Evolutionary conservation across 2,888 invertebrate genomes (phyloP).

Genomic region (Parascotia fuliginaria): DNA sequence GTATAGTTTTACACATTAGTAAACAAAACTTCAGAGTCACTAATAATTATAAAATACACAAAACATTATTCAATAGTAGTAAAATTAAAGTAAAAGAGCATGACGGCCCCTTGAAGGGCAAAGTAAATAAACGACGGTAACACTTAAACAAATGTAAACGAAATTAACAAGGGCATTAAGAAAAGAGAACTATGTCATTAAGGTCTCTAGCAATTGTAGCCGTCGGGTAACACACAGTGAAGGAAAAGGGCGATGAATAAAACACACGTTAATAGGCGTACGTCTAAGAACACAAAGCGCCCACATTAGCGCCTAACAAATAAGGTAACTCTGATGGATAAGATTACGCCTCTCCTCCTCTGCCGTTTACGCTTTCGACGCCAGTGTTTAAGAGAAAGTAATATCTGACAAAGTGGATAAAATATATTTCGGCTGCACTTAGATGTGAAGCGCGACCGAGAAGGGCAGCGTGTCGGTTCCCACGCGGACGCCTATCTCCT

Average conservation of each 20-base stretch:
- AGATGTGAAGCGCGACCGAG: conserved; percentile 66
- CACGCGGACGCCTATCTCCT: conserved; percentile 78
- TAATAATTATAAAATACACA: conserved; percentile 3
- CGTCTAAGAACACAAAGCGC: conserved; percentile 67
- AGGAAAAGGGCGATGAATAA: conserved; percentile 75
- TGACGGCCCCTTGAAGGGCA: conserved; percentile 41
- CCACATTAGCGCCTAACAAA: conserved; percentile 77
- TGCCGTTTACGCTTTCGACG: conserved; percentile 64
- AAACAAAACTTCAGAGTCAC: too few relatives aligned
- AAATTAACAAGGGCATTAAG: conserved; percentile 70
- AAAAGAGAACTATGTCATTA: conserved; percentile 70
- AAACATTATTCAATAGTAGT: conserved; percentile 32
- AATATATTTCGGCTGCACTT: conserved; percentile 81
- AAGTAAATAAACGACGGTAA: conserved; percentile 53
- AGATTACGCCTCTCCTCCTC: conserved; percentile 69
- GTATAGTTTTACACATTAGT: too few relatives aligned
- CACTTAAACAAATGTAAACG: conserved; percentile 65
- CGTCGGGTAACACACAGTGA: conserved; percentile 61
- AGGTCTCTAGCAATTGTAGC: conserved; percentile 64
- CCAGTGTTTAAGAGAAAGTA: conserved; percentile 76
- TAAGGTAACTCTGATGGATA: conserved; percentile 75
- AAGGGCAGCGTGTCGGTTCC: conserved; percentile 73
- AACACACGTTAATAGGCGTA: conserved; percentile 73
- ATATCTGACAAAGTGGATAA: conserved; percentile 78
- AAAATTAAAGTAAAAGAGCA: conserved; percentile 29